phyloP scores from a whole-genome alignment of 2,797 vertebrate species.

The Perdix hodgsoniae region DNA sequence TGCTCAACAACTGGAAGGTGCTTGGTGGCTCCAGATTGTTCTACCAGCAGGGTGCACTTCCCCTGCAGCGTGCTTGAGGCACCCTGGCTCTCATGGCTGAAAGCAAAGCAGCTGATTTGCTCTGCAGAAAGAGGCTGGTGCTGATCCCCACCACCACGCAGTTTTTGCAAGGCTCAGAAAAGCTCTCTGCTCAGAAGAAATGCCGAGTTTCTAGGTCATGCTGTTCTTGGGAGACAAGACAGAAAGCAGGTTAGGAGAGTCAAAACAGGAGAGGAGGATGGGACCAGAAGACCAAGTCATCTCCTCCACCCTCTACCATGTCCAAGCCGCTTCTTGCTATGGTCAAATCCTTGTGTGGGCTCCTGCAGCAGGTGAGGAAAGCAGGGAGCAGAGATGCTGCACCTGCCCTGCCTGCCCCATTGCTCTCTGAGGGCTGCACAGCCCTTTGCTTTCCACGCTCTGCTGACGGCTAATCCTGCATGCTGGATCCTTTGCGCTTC shows the following conservation, averaged over 20 bases:
- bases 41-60: background rate
- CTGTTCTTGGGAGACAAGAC: slow-evolving; percentile 10
- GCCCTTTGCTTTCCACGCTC: slow-evolving; percentile 44
- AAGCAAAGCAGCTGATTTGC: background rate
- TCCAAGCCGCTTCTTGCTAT: background rate
- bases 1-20: background rate
- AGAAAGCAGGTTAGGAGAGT: slow-evolving; percentile 14
- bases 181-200: slow-evolving; percentile 12
- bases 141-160: accelerated
- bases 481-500: slow-evolving; percentile 54
- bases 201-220: background rate
- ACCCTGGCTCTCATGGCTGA: background rate
- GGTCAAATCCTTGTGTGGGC: background rate
- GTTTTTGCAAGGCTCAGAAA: background rate
- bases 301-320: accelerated
- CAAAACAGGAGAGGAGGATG: background rate
- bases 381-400: accelerated
- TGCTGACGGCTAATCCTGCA: slow-evolving; percentile 54
- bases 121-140: background rate
- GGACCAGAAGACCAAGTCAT: background rate
- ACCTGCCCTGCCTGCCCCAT: background rate
- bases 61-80: background rate
- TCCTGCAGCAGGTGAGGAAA: background rate
- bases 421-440: background rate
- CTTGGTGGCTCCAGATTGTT: background rate